Percentiles rank a stretch among this genome's conserved stretches.
Conservation (phyloP, 2,888 invertebrate species). For the Mythimna loreyi region DNA sequence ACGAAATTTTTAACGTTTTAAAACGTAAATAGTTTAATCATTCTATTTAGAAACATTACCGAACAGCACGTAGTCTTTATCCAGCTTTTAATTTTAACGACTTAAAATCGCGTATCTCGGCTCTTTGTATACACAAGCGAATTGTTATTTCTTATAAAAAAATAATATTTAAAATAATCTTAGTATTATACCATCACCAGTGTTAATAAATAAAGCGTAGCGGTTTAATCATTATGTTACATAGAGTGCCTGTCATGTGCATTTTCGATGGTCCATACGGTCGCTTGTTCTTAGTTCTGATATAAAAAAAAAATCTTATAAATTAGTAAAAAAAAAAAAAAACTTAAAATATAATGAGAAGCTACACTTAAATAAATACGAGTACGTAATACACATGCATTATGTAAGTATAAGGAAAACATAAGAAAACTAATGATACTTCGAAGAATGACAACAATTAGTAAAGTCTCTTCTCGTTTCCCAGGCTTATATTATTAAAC, state of each 20-base stretch:
- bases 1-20: slow-evolving; percentile 53
- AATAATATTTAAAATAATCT: slow-evolving; percentile 68
- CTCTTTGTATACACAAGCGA: slow-evolving; percentile 75
- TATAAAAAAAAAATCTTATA: slow-evolving; percentile 45
- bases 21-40: slow-evolving; percentile 29
- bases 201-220: slow-evolving; percentile 78
- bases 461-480: slow-evolving; percentile 21
- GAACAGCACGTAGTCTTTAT: slow-evolving; percentile 60
- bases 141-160: slow-evolving; percentile 68
- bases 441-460: slow-evolving; percentile 38
- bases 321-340: slow-evolving; percentile 24
- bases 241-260: slow-evolving; percentile 82
- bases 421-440: slow-evolving; percentile 30
- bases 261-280: slow-evolving; percentile 87
- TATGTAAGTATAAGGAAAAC: slow-evolving; percentile 31
- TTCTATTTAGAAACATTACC: slow-evolving; percentile 28
- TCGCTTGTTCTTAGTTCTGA: slow-evolving; percentile 64
- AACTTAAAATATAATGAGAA: slow-evolving; percentile 12
- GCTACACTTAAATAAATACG: slow-evolving; percentile 41
- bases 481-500: slow-evolving; percentile 39
- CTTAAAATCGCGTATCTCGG: slow-evolving; percentile 34
- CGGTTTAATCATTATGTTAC: slow-evolving; percentile 67
- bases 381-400: slow-evolving; percentile 46
- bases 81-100: slow-evolving; percentile 44
- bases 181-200: slow-evolving; percentile 82